Evolutionary conservation across 2,113 vertebrate genomes (phyloP).

Genomic region (Petaurus breviceps): DNA sequence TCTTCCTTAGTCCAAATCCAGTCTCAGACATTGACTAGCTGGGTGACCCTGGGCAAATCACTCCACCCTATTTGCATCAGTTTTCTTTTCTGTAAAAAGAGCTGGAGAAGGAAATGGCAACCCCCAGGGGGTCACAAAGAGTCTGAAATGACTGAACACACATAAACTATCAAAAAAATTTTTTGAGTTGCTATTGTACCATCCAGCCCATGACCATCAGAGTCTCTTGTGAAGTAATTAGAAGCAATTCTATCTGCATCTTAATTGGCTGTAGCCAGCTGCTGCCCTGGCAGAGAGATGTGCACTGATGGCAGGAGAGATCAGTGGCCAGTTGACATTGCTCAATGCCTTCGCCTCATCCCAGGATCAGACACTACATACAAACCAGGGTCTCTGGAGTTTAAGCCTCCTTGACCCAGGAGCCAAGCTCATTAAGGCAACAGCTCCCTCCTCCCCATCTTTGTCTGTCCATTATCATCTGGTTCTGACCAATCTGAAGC

Average conservation of each 20-base stretch:
- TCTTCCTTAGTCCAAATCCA: not conserved
- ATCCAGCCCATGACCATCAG: not conserved
- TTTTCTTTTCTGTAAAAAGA: not conserved
- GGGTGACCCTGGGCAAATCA: not conserved
- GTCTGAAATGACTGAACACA: not conserved
- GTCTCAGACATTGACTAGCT: not conserved
- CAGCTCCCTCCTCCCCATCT: not conserved
- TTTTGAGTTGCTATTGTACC: not conserved
- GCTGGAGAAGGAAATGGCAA: not conserved
- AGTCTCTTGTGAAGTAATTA: constrained; percentile 13
- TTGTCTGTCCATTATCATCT: constrained; percentile 35
- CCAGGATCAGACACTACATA: constrained; percentile 22
- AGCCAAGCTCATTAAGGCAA: constrained; percentile 37
- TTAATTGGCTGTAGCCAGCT: constrained; percentile 26
- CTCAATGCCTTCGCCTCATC: not conserved
- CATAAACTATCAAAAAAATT: not conserved
- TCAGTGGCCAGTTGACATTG: not conserved
- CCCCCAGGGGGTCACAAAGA: not conserved
- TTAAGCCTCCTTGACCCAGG: constrained; percentile 36
- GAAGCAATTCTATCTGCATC: not conserved
- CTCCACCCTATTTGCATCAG: not conserved
- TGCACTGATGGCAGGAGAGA: not conserved
- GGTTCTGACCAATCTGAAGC: not conserved
- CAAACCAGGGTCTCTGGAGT: not conserved
- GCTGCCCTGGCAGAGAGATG: not conserved